Percentiles rank a stretch among this genome's conserved stretches.
Evolutionary conservation across 2,113 vertebrate species (phyloP).

Genomic region (Oncorhynchus kisutch): DNA sequence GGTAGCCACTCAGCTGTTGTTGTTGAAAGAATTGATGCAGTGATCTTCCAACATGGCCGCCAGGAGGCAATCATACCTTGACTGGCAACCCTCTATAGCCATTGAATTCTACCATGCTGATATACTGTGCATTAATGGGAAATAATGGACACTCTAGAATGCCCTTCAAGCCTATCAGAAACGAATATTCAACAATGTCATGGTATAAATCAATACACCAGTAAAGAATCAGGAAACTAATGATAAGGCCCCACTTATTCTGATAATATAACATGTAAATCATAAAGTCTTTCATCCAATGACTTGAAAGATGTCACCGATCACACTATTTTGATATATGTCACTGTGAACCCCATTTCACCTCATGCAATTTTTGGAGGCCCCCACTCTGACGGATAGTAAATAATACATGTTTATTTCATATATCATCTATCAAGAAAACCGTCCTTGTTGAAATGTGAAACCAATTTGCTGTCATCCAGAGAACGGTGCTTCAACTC

Average conservation of each 20-base stretch:
- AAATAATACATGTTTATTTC: slow-evolving; percentile 53
- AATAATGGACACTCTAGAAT: too few species aligned
- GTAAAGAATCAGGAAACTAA: not conserved
- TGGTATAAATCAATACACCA: too few species aligned
- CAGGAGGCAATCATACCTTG: too few species aligned
- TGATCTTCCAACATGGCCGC: too few species aligned
- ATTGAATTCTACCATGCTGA: too few species aligned
- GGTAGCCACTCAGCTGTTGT: too few species aligned
- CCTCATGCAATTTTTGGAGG: slow-evolving; percentile 37
- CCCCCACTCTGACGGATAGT: slow-evolving; percentile 27
- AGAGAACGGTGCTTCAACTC: slow-evolving; percentile 47
- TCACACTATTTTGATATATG: slow-evolving; percentile 6
- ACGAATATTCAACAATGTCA: too few species aligned
- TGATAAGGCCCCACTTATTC: not conserved
- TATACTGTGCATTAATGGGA: too few species aligned
- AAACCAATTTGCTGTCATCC: slow-evolving; percentile 58
- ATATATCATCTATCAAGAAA: slow-evolving; percentile 54
- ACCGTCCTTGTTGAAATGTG: slow-evolving; percentile 49
- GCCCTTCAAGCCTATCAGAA: too few species aligned
- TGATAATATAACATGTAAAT: not conserved
- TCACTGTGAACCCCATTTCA: slow-evolving; percentile 21
- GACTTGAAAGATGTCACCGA: not conserved
- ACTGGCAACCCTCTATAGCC: too few species aligned
- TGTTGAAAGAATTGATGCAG: too few species aligned
- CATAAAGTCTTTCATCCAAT: not conserved